Base-by-base conservation (phyloP, 2,797 vertebrate genomes). In the Takifugu rubripes region DNA sequence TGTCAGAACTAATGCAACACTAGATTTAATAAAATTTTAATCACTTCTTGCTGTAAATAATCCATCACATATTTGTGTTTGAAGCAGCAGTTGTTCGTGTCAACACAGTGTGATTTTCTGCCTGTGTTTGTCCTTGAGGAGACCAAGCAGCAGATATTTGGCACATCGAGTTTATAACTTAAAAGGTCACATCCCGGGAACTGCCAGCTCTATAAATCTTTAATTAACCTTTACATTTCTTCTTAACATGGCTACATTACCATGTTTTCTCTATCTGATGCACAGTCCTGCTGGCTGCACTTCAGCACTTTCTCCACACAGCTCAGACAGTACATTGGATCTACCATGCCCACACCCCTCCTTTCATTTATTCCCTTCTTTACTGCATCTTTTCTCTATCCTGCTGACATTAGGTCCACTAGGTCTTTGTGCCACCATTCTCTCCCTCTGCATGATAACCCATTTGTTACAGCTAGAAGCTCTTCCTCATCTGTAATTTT, bases 391-490 rank as follows among this genome's bases (percentile, higher is more conserved):
- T 49, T 45, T 60, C 16, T 46, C 44, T 56, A 56, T 57, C 21
- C 6, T 21, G 61, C 60, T 60, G 67, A 83, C 77, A 72, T 75
- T 62, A 61, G 69, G 61, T 51, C 72, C 67, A 68, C 75, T 52
- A 33, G 52, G 54, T 69, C 68, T 70, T 49, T 56, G 51, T 12
- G 40, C 61, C 64, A 52, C 52, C 14, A 12, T 67, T 71, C 70
- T 66, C 58, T 45, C 54, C 57, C 67, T 69, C 51, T 54, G 72
- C 61, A 64, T 61, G 64, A 80, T 46, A 65, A 67, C 61, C 65
- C 66, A 78, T 85, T 83, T 85, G 77, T 83, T 74, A 71, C 48
- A 64, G 77, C 50, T 14, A 58, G 44, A 59, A 54, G 64, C 60
- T 60, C 68, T 67, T 40, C 24, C 54, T 49, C 75, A 70, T 72